phyloP scores from a whole-genome alignment of 1,140 invertebrate species.

The Atta colombica region DNA sequence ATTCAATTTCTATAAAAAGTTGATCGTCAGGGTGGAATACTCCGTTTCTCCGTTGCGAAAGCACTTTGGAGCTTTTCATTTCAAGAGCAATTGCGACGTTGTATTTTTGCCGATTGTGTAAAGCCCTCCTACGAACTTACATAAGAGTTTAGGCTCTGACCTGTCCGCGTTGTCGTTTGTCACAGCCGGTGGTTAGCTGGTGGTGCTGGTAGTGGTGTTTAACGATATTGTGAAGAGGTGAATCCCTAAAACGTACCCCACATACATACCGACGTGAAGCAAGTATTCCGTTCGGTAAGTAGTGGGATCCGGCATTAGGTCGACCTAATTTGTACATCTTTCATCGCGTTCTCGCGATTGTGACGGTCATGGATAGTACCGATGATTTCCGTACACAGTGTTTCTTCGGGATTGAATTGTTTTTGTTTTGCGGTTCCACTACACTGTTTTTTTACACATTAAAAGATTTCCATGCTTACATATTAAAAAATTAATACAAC shows the following conservation, averaged over 20 bases:
- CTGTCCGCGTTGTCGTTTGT: slow-evolving; percentile 51
- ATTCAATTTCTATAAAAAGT: not conserved
- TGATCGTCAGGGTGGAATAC: not conserved
- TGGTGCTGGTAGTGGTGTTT: slow-evolving; percentile 76
- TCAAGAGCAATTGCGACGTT: not conserved
- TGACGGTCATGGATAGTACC: not conserved
- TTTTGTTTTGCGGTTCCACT: not conserved
- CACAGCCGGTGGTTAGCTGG: slow-evolving; percentile 30
- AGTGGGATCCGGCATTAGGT: slow-evolving; percentile 81
- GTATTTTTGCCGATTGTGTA: slow-evolving; percentile 70
- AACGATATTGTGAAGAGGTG: slow-evolving; percentile 84
- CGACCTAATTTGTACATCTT: slow-evolving; percentile 79
- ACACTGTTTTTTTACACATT: not conserved
- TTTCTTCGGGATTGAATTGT: not conserved
- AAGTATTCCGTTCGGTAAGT: slow-evolving; percentile 81
- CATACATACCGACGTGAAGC: slow-evolving; percentile 80
- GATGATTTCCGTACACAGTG: not conserved
- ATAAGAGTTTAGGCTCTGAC: slow-evolving; percentile 72
- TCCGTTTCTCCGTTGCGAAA: not conserved
- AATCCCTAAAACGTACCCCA: slow-evolving; percentile 85
- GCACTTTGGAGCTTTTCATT: not conserved
- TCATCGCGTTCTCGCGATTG: not conserved
- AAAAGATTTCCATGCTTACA: not conserved
- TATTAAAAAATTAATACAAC: slow-evolving; percentile 7
- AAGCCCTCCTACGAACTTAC: slow-evolving; percentile 67